Base-by-base conservation (phyloP, 1,140 invertebrate species). In the Drosophila triauraria region DNA sequence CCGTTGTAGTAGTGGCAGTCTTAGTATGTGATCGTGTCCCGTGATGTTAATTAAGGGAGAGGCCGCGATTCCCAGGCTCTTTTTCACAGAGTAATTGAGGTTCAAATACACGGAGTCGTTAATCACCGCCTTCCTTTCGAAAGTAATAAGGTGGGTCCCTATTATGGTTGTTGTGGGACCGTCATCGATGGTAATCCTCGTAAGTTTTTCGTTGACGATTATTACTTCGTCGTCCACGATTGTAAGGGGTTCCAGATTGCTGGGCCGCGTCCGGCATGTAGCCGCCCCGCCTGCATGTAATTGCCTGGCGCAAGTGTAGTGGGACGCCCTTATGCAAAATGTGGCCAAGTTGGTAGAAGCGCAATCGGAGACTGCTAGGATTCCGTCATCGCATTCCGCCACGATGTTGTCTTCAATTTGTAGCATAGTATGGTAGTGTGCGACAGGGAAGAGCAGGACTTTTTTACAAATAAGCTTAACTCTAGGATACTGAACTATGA, bases 81-180 rank as follows among this genome's bases (percentile, higher is more conserved):
- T 59, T n/a, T 59, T 20, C 27, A 59, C 43, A 15, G 57, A 20
- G 50, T 51, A 12, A 12, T 60, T 60, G 59, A 62, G 32, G 60
- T 62, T 62, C 23, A 51, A 10, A 42, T 62, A 62, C 9, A 50
- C 47, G 32, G 46, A 50, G 46, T 50, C 59, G 23, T 62, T 50
- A 13, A 40, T 50, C 23, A 42, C 35, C 20, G 35, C 32, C 46
- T 62, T 62, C 4, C 47, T 42, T 7, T 62, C 60, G 10, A 62
- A 51, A 2, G 25, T 62, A 3, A 51, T 38, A 9, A 51, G 60
- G 23, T 42, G 35, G 20, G 60, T 51, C 47, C 35, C 47, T 43
- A 40, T 8, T 42, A 51, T 51, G 2, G 47, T 50, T 30, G 25
- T 27, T 62, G 15, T 27, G n/a, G 46, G 47, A 27, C 47, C 46